phyloP scores from a whole-genome alignment of 2,113 vertebrate species.

The Phrynosoma blainvillii region DNA sequence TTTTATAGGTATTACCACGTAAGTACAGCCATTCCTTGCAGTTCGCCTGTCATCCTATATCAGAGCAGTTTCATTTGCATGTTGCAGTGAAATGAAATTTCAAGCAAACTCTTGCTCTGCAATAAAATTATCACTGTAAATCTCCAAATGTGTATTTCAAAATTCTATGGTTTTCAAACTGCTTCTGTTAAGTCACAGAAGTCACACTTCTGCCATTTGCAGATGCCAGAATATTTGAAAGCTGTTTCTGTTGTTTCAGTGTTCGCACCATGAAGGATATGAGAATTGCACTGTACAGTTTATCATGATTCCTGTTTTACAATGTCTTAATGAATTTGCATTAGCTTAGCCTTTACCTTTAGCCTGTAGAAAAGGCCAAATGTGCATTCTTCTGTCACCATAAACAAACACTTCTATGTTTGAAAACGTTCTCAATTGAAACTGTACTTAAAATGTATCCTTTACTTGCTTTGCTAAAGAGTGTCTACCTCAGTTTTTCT shows the following conservation, averaged over 20 bases:
- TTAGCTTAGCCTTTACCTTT: background rate
- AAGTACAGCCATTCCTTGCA: background rate
- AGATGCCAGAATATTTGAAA: background rate
- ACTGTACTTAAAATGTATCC: background rate
- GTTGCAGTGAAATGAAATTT: constrained; percentile 9
- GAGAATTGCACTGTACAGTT: background rate
- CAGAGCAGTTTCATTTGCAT: constrained; percentile 28
- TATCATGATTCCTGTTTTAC: background rate
- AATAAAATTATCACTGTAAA: background rate
- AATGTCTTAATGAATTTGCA: background rate
- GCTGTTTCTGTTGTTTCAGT: background rate
- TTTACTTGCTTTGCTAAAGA: background rate
- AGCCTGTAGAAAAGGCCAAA: background rate
- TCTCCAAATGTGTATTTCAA: background rate
- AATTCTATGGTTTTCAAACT: background rate
- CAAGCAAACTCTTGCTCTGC: background rate
- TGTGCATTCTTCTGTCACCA: too few relatives aligned
- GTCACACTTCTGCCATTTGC: background rate
- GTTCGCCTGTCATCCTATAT: constrained; percentile 3
- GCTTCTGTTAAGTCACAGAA: background rate
- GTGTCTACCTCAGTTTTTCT: background rate
- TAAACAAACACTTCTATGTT: too few relatives aligned
- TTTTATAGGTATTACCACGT: background rate
- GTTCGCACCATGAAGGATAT: background rate
- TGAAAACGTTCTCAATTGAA: too few relatives aligned